Evolutionary conservation across 2,888 invertebrate species (phyloP), one percentile per base, ranked within the genome.

Genomic region (Calliscelio sp.): DNA sequence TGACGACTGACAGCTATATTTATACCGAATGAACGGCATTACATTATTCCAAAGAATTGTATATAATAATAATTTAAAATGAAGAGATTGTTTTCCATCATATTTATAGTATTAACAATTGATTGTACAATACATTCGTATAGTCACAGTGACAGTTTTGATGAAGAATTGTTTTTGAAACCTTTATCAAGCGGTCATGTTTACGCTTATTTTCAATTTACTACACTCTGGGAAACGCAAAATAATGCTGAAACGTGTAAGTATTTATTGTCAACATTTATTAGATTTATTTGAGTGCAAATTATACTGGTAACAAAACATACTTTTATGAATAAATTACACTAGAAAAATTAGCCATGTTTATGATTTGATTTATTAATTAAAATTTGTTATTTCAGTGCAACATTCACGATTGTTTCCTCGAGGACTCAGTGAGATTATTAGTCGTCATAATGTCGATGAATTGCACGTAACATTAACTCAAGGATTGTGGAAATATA

Each of bases 401-500:
- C 95, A 95, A 90, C 97, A 99, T 93, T 97, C 97, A 46, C 95
- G 97, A 89, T 93, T 99, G 73, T 97, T 99, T 91, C 98, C 99
- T 2, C 95, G 98, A 89, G 96, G 97, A 0, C 94, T 99, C 63
- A 97, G 97, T 11, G 99, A 99, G 94, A 96, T 99, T 49, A 94
- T 99, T 88, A 95, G 96, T 53, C 95, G 96, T 35, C 97, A 97
- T 92, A 95, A 96, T 91, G 96, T 99, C 0, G 96, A 97, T 91
- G 99, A 99, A 92, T 93, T 99, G 20, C 98, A 99, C 91, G 94
- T 99, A 61, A 97, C 97, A 77, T 94, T 99, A 79, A 98, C 98
- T 0, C 97, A 98, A 93, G 99, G 99, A 0, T 94, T 98, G 73
- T 99, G 99, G 99, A 95, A 97, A 84, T 97, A 98, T 92, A 96